Conservation (phyloP, 1,140 invertebrate species). For the Hylaeus volcanicus region DNA sequence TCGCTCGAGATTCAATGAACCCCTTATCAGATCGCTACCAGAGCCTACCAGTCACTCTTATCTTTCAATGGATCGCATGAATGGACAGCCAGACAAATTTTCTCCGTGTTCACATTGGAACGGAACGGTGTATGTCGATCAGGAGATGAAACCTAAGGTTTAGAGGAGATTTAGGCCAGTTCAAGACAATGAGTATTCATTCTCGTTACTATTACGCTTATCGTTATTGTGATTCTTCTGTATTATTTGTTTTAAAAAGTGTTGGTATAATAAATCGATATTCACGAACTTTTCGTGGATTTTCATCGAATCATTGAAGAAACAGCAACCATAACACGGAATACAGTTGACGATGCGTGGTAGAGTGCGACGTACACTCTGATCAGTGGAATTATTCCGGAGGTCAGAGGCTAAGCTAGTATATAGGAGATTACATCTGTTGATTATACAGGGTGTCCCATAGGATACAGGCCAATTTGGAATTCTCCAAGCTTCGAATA, state of each 20-base stretch:
- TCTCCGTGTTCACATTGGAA: not conserved
- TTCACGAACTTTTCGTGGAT: no score
- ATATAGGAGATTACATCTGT: slow-evolving; percentile 55
- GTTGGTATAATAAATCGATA: no score
- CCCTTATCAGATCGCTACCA: not conserved
- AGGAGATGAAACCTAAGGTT: no score
- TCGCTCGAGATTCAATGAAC: not conserved
- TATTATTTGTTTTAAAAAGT: no score
- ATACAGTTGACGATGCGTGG: not conserved
- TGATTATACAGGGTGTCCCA: slow-evolving; percentile 59
- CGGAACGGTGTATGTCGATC: no score
- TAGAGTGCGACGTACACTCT: not conserved
- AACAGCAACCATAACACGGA: not conserved
- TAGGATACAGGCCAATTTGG: no score
- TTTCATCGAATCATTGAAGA: no score
- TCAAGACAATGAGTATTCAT: no score
- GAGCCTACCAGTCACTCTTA: not conserved
- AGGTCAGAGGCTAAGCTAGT: slow-evolving; percentile 68
- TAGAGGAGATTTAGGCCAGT: no score
- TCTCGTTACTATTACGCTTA: no score
- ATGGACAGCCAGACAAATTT: not conserved
- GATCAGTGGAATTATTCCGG: slow-evolving; percentile 72
- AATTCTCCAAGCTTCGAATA: no score
- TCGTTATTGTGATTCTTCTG: no score
- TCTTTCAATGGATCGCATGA: not conserved